These are phyloP conservation scores for Synanthedon andrenaeformis DNA, from an alignment of 2,888 invertebrate genomes.

Conservation along the genomic window DNA sequence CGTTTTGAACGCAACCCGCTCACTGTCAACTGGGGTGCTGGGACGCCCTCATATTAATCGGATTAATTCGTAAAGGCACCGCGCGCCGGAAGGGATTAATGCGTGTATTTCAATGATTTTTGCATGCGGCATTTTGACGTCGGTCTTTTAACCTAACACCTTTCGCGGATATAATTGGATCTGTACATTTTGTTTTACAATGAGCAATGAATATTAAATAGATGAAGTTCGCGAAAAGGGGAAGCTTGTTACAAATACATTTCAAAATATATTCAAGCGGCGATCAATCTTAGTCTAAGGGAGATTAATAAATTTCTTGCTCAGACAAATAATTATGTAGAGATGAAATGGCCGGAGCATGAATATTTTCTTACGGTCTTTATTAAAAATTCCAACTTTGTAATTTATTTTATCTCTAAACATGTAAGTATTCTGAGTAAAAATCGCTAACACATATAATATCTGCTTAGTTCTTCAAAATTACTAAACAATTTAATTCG, in stretches of 20 bases:
- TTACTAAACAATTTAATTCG: too few relatives aligned
- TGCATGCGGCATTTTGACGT: constrained; percentile 50
- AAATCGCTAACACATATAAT: too few relatives aligned
- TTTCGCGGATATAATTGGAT: constrained; percentile 34
- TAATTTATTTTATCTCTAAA: too few relatives aligned
- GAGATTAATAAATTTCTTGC: constrained; percentile 25
- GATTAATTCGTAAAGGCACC: constrained; percentile 51
- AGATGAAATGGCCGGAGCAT: constrained; percentile 15
- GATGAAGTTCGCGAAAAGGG: constrained; percentile 15
- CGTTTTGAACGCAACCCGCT: not conserved
- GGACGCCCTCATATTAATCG: constrained; percentile 26
- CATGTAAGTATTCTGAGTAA: too few relatives aligned
- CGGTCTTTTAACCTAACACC: constrained; percentile 36
- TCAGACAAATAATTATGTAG: constrained; percentile 28
- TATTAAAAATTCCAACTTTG: constrained; percentile 13
- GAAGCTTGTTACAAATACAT: constrained; percentile 6
- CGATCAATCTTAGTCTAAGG: constrained; percentile 27
- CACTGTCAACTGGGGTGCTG: not conserved
- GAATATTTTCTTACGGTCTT: constrained; percentile 14
- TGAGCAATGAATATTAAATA: constrained; percentile 58
- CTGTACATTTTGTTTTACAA: constrained; percentile 45
- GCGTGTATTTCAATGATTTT: constrained; percentile 49
- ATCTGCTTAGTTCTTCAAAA: too few relatives aligned
- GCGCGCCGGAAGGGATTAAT: constrained; percentile 31
- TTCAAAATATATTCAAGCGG: constrained; percentile 21